Evolutionary conservation across 2,797 vertebrate species (phyloP).

Genomic region (Girardinus metallicus): DNA sequence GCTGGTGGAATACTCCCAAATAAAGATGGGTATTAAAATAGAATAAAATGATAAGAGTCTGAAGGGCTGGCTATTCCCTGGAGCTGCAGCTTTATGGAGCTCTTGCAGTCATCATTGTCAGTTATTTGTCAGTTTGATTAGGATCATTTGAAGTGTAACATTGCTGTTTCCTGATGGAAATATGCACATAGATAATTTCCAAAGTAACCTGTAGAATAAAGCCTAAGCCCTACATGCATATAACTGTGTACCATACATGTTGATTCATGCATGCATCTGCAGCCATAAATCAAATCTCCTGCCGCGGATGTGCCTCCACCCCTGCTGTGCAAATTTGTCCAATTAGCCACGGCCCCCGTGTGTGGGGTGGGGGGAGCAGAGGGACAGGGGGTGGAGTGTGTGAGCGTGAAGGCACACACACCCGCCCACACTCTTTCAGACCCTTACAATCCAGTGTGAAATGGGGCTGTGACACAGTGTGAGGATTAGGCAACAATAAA

Average conservation of each 20-base stretch:
- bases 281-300: conserved; percentile 85
- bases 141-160: too few relatives aligned
- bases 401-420: conserved; percentile 31
- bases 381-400: conserved; percentile 50
- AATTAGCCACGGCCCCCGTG: conserved; percentile 90
- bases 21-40: too few relatives aligned
- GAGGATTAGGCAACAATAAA: conserved; percentile 87
- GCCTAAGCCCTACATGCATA: neutral
- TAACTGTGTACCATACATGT: conserved; percentile 25
- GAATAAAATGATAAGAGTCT: too few relatives aligned
- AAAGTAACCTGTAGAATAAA: neutral
- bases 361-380: conserved; percentile 47
- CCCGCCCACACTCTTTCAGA: conserved; percentile 34
- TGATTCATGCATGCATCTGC: conserved; percentile 41
- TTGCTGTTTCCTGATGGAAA: neutral
- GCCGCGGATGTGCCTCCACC: conserved; percentile 82
- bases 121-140: too few relatives aligned
- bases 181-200: neutral
- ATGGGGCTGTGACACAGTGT: conserved; percentile 84
- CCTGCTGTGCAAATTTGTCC: conserved; percentile 98
- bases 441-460: conserved; percentile 87
- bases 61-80: too few relatives aligned
- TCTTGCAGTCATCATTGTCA: too few relatives aligned
- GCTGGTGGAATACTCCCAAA: too few relatives aligned
- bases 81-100: too few relatives aligned